A percentile compares a stretch with the other conserved stretches of the same genome.
phyloP scores from a whole-genome alignment of 2,797 vertebrate species.

The Trachops cirrhosus region DNA sequence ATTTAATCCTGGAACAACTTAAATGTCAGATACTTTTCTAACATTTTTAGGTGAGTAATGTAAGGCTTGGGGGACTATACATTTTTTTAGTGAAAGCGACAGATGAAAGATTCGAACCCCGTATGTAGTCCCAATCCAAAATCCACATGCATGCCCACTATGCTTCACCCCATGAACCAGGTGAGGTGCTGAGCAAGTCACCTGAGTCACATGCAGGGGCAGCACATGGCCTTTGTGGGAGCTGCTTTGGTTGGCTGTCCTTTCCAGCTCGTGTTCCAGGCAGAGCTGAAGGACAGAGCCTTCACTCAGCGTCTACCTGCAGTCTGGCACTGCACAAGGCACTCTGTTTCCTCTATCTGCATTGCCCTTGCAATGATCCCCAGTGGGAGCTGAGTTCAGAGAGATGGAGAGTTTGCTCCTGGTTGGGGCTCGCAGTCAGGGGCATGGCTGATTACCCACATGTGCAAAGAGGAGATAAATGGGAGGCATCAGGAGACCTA shows the following conservation, averaged over 20 bases:
- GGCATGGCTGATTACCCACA: neutral
- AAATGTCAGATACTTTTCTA: neutral
- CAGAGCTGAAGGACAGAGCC: neutral
- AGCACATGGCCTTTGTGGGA: neutral
- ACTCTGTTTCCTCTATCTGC: neutral
- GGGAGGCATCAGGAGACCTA: neutral
- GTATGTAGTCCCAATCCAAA: neutral
- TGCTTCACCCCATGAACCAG: neutral
- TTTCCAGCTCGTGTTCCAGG: neutral
- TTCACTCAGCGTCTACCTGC: neutral
- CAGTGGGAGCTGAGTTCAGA: neutral
- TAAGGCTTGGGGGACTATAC: neutral
- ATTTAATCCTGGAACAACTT: slow-evolving; percentile 4
- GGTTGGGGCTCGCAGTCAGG: neutral
- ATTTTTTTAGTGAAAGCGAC: neutral
- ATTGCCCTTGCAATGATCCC: neutral
- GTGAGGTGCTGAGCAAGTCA: neutral
- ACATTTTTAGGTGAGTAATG: neutral
- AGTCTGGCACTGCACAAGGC: neutral
- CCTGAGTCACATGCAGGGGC: accelerated
- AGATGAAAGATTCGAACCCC: neutral
- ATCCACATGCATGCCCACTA: neutral
- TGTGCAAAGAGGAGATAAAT: neutral
- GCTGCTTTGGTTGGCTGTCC: neutral
- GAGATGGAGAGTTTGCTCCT: neutral